Conservation (phyloP, 92 coral and sea anemone genomes). For the Micromussa lordhowensis region DNA sequence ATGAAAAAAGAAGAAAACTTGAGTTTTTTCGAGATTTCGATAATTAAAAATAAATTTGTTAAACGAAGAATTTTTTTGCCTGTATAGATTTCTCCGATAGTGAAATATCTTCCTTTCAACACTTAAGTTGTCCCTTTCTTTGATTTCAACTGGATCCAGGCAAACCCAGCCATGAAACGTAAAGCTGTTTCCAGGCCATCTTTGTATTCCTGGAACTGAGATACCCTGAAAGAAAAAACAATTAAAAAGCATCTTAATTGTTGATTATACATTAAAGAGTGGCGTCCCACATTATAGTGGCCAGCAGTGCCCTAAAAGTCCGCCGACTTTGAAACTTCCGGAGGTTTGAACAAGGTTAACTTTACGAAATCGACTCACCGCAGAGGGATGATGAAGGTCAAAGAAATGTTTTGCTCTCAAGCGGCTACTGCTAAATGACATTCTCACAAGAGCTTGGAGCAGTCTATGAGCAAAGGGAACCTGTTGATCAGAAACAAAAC, state of each 20-base stretch:
- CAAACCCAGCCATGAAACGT: constrained; percentile 92
- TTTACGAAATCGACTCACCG: constrained; percentile 52
- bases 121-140: constrained; percentile 28
- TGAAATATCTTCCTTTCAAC: constrained; percentile 45
- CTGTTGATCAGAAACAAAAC: constrained; percentile 52
- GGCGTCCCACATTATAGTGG: too few relatives aligned
- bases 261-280: too few relatives aligned
- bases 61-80: constrained; percentile 42
- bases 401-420: constrained; percentile 89
- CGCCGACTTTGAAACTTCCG: too few relatives aligned
- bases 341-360: not conserved
- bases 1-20: not conserved
- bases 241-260: not conserved
- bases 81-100: constrained; percentile 84
- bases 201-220: constrained; percentile 78
- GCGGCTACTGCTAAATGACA: constrained; percentile 84
- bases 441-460: constrained; percentile 83
- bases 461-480: constrained; percentile 67
- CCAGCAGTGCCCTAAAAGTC: not conserved
- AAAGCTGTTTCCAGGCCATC: constrained; percentile 94
- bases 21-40: not conserved
- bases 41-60: too few relatives aligned
- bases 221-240: constrained; percentile 71
- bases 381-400: constrained; percentile 81
- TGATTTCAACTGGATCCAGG: constrained; percentile 59